Conservation (phyloP, 1,140 invertebrate genomes). For the Eurosta solidaginis region DNA sequence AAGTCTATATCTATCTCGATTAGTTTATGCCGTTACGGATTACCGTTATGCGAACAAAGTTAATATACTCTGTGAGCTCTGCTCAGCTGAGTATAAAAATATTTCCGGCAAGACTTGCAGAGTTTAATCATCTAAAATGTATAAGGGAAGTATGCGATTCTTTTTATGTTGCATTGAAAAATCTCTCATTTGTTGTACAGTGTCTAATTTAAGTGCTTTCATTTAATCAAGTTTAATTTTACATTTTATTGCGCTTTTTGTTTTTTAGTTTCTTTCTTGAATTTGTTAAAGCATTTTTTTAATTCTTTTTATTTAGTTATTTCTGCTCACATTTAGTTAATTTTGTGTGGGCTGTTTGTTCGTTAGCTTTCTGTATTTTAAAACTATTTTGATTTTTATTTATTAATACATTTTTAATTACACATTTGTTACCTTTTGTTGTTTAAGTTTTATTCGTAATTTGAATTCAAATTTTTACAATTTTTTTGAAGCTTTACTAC, state of each 20-base stretch:
- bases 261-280: background rate
- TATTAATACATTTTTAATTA: background rate
- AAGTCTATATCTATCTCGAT: too few relatives aligned
- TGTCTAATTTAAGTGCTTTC: background rate
- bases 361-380: background rate
- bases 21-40: too few relatives aligned
- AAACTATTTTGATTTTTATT: conserved; percentile 35
- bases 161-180: too few relatives aligned
- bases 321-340: background rate
- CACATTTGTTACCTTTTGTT: background rate
- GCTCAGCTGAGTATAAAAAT: too few relatives aligned
- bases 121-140: too few relatives aligned
- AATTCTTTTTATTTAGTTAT: background rate
- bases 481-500: background rate
- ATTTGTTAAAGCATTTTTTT: too few relatives aligned
- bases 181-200: too few relatives aligned
- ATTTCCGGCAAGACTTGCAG: too few relatives aligned
- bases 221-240: background rate
- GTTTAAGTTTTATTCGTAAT: conserved; percentile 24
- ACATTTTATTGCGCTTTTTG: background rate
- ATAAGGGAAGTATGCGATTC: too few relatives aligned
- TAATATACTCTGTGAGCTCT: too few relatives aligned
- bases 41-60: too few relatives aligned
- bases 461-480: conserved; percentile 44
- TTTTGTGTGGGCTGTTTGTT: background rate